Evolutionary conservation across 2,888 invertebrate species (phyloP), one percentile per base, ranked within the genome.

Genomic region (Dexiosoma caninum): DNA sequence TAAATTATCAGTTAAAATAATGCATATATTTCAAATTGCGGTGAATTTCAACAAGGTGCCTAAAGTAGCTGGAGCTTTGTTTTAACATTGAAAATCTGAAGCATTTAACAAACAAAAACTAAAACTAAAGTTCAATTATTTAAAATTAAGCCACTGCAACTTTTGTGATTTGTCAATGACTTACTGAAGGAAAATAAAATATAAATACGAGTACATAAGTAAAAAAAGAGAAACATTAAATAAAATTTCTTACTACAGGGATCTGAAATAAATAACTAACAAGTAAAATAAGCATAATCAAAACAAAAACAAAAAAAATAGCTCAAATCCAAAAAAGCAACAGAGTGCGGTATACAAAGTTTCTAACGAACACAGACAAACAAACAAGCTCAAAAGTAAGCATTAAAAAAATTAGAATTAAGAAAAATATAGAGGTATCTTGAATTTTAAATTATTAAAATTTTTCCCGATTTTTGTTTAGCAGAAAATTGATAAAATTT

Each of bases 291-390:
- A 67, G 59, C 40, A 76, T 60, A 53, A 51, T 35, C 23, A 78
- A n/a, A n/a, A 57, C 35, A 37, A 59, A 51, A 60, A 62, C 21
- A 70, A 59, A 44, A 30, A 78, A 23, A 46, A 64, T 19, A 55
- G 35, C 51, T n/a, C 37, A 30, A 37, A 46, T 0, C n/a, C 27
- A n/a, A 6, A 46, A 16, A 27, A 30, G 7, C 21, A 55, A 78
- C 69, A 71, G 84, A 86, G 85, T 83, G 81, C 85, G 85, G 84
- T 84, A 83, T 77, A 70, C 75, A 85, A 85, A 85, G 85, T 86
- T 86, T 85, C 85, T 84, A 85, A 72, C 7, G 12, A 55, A 55
- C 1, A 32, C 81, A 27, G 16, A 35, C 32, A 42, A n/a, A n/a
- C n/a, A n/a, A n/a, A n/a, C 14, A 53, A 55, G 49, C 37, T 9